Percentiles rank a stretch among this genome's conserved stretches.
phyloP scores from a whole-genome alignment of 2,888 invertebrate species.

The Acronicta alni region DNA sequence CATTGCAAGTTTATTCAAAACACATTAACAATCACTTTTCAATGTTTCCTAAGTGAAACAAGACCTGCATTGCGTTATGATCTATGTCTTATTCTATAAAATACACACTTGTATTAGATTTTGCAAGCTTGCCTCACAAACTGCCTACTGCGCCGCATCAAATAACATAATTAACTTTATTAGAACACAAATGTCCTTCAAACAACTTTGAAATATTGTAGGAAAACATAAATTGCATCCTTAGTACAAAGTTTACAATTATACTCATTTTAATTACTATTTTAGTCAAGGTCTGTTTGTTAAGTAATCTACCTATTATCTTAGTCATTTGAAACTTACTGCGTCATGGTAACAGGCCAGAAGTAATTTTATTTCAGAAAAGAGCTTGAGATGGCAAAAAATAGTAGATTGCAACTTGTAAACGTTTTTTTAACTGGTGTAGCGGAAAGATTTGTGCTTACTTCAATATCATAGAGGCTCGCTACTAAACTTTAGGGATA shows the following conservation, averaged over 20 bases:
- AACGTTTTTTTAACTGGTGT: background rate
- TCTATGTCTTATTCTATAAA: slow-evolving; percentile 50
- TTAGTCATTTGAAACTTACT: slow-evolving; percentile 6
- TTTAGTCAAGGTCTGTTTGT: slow-evolving; percentile 44
- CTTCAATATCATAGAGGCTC: slow-evolving; percentile 29
- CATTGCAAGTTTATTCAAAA: slow-evolving; percentile 21
- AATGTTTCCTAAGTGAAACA: slow-evolving; percentile 49
- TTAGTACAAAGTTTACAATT: slow-evolving; percentile 39
- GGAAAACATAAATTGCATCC: slow-evolving; percentile 47
- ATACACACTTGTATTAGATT: slow-evolving; percentile 48
- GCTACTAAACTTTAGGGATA: slow-evolving; percentile 52
- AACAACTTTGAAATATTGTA: slow-evolving; percentile 23
- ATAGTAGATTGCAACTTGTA: background rate
- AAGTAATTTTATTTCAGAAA: background rate
- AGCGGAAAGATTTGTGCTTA: background rate
- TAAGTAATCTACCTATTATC: slow-evolving; percentile 31
- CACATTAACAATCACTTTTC: slow-evolving; percentile 34
- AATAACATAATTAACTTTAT: slow-evolving; percentile 10
- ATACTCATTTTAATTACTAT: slow-evolving; percentile 38
- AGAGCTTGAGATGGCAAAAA: background rate
- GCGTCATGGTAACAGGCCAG: background rate
- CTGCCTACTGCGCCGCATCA: slow-evolving; percentile 26
- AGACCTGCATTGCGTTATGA: slow-evolving; percentile 52
- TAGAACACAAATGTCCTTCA: slow-evolving; percentile 27
- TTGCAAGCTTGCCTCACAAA: slow-evolving; percentile 50